These are phyloP conservation scores for Patiria pectinifera DNA, from an alignment of 53 echinoderm and acorn worm genomes.

Conservation along the genomic window DNA sequence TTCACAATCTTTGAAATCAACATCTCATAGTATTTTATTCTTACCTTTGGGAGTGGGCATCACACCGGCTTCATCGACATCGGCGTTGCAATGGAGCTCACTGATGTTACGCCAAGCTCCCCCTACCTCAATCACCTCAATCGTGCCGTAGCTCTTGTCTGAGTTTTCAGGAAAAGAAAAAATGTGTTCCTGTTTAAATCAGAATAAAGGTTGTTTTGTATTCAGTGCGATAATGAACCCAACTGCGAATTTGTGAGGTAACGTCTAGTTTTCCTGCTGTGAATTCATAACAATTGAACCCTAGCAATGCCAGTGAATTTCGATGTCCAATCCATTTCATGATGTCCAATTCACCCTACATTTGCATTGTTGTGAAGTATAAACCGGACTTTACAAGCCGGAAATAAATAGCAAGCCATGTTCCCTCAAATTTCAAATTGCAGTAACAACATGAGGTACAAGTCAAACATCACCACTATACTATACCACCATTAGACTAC, in stretches of 20 bases:
- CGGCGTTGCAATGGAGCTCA: constrained; percentile 19
- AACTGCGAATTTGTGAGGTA: background rate
- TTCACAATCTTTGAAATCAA: background rate
- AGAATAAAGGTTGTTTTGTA: background rate
- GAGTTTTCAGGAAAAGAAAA: constrained; percentile 1
- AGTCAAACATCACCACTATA: too few relatives aligned
- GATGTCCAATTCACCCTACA: too few relatives aligned
- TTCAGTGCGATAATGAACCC: background rate
- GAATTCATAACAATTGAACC: too few relatives aligned
- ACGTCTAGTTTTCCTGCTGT: too few relatives aligned
- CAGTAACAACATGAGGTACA: too few relatives aligned
- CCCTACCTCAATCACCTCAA: constrained; percentile 80
- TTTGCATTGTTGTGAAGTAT: too few relatives aligned
- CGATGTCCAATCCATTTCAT: too few relatives aligned
- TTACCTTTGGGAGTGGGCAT: constrained; percentile 33
- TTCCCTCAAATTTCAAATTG: too few relatives aligned
- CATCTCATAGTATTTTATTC: background rate
- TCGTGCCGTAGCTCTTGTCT: constrained; percentile 75
- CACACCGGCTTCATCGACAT: background rate
- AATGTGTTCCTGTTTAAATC: background rate
- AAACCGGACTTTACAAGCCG: too few relatives aligned
- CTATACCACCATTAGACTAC: too few relatives aligned
- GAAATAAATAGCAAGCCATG: too few relatives aligned
- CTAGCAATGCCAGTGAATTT: too few relatives aligned
- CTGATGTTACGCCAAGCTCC: constrained; percentile 70